Base-by-base conservation (phyloP, 2,888 invertebrate genomes). In the Amiota mariae region DNA sequence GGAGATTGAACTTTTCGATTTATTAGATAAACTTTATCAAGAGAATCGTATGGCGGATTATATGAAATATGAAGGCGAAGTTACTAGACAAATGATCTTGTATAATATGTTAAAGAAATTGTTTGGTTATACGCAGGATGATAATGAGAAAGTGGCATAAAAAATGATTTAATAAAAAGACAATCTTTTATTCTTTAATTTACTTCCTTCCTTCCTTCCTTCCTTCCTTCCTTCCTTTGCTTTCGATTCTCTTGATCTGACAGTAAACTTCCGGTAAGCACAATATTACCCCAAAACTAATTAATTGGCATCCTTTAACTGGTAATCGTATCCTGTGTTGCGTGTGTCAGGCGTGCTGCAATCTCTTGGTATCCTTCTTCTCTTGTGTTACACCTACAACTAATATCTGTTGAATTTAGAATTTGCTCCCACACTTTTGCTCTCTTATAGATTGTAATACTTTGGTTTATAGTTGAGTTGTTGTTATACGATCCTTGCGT, bases 11-110 rank as follows among this genome's bases (percentile, higher is more conserved):
- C 68, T 88, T 3, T 88, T 81, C 64, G 87, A 88, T 67, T 76
- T 87, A 51, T 76, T 88, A 64, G 87, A 87, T 73, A 70, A 72
- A n/a, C 77, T 88, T 18, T 88, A 81, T 51, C 81, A 84, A 74
- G 76, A 86, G 72, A 76, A 88, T 63, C 82, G 87, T 1, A 76
- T 88, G 70, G 74, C 81, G 68, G 87, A 88, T 70, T 88, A 87
- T 61, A 88, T 88, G 82, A 81, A 80, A 66, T 88, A 88, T 36
- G 88, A 88, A 72, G 81, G 83, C 70, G 87, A 87, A 77, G 88
- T 88, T 63, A 84, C 87, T 24, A 81, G 86, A 56, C 88, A 88
- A 82, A 85, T 88, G 87, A 83, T 88, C 66, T 77, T 88, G 66
- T 88, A 88, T 59, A 87, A 83, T 72, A 84, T 88, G 85, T 75